phyloP scores from a whole-genome alignment of 2,888 invertebrate species.

The Ethmia dodecea region DNA sequence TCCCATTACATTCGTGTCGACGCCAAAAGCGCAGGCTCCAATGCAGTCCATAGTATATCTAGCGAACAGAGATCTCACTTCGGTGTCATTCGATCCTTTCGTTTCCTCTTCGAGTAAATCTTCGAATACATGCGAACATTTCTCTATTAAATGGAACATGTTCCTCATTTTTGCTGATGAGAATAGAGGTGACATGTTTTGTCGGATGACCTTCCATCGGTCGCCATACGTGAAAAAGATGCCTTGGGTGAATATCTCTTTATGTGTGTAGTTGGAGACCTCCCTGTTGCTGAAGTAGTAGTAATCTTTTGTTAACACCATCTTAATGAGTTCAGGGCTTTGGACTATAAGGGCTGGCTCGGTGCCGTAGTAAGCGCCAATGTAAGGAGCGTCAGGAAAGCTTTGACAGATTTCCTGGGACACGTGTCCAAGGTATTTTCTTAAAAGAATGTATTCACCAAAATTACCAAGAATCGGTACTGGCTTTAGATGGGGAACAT shows the following conservation, averaged over 20 bases:
- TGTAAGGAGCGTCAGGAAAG: conserved; percentile 25
- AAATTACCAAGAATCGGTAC: conserved; percentile 1
- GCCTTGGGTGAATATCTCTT: conserved; percentile 34
- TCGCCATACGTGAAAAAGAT: conserved; percentile 46
- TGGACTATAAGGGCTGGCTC: conserved; percentile 29
- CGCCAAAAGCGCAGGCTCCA: too few relatives aligned
- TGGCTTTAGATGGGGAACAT: conserved; percentile 1
- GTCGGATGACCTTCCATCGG: conserved; percentile 52
- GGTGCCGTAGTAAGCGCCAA: conserved; percentile 31
- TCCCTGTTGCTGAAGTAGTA: conserved; percentile 31
- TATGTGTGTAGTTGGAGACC: conserved; percentile 30
- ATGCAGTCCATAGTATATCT: too few relatives aligned
- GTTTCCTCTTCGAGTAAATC: conserved; percentile 34
- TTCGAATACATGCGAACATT: conserved; percentile 35
- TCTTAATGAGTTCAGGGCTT: conserved; percentile 36
- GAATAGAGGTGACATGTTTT: conserved; percentile 48
- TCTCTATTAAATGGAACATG: conserved; percentile 50
- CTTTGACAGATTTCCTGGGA: conserved; percentile 23
- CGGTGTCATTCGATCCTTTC: too few relatives aligned
- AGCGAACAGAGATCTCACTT: too few relatives aligned
- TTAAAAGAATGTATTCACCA: conserved; percentile 3
- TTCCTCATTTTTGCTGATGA: conserved; percentile 52
- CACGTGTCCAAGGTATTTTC: conserved; percentile 12
- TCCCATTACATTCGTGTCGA: too few relatives aligned
- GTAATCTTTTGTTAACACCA: conserved; percentile 27